Evolutionary conservation across 1,140 invertebrate species (phyloP).

Genomic region (Melanaphis sacchari): DNA sequence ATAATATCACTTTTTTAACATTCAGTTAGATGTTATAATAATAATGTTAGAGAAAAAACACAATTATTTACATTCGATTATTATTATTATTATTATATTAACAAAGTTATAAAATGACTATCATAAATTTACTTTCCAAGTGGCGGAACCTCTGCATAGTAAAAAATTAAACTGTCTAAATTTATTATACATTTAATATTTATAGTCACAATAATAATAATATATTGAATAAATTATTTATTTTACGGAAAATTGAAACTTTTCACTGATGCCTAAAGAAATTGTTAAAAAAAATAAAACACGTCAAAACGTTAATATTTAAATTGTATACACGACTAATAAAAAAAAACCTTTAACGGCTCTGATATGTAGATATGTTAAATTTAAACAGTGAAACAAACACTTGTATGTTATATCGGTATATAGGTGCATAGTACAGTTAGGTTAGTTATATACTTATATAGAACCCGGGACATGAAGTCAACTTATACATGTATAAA

Average conservation of each 20-base stretch:
- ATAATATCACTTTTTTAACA: not conserved
- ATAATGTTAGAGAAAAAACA: not conserved
- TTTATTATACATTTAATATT: not conserved
- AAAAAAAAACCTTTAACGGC: not conserved
- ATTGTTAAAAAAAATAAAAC: not conserved
- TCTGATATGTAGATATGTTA: not conserved
- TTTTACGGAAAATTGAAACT: not conserved
- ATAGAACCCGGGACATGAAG: not conserved
- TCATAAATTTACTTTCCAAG: not conserved
- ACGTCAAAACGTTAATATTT: not conserved
- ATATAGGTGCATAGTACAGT: not conserved
- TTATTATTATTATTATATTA: not conserved
- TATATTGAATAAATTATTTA: not conserved
- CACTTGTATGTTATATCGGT: not conserved
- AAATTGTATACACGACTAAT: not conserved
- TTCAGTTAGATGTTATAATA: not conserved
- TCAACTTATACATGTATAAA: not conserved
- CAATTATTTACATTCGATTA: not conserved
- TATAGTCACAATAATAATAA: not conserved
- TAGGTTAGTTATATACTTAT: not conserved
- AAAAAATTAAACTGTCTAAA: not conserved
- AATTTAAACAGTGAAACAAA: not conserved
- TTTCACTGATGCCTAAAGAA: not conserved
- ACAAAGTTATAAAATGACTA: not conserved
- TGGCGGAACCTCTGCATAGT: not conserved